These are phyloP conservation scores for Lepidotrigona ventralis DNA, from an alignment of 1,140 invertebrate genomes.

Conservation along the genomic window DNA sequence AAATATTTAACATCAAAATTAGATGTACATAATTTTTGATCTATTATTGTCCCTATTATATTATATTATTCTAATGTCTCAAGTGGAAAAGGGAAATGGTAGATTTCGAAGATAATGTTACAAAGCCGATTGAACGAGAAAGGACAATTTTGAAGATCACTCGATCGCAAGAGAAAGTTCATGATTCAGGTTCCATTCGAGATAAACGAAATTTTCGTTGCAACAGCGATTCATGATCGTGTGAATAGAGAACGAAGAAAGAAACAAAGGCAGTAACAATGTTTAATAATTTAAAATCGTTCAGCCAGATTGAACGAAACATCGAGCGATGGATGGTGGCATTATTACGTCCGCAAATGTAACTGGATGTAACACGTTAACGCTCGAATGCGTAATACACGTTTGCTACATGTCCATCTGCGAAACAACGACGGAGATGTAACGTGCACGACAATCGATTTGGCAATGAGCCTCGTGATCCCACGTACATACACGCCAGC, in stretches of 20 bases:
- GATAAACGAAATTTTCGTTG: too few relatives aligned
- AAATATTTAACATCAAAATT: too few relatives aligned
- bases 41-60: too few relatives aligned
- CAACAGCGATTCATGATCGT: not conserved
- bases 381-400: not conserved
- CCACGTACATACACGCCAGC: not conserved
- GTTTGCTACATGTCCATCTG: not conserved
- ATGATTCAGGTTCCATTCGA: too few relatives aligned
- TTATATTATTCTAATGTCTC: too few relatives aligned
- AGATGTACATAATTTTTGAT: too few relatives aligned
- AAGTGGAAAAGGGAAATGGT: too few relatives aligned
- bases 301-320: not conserved
- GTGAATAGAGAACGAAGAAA: not conserved
- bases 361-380: slow-evolving; percentile 5
- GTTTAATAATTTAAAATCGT: not conserved
- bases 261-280: not conserved
- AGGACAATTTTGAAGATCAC: too few relatives aligned
- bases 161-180: too few relatives aligned
- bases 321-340: not conserved
- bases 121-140: too few relatives aligned
- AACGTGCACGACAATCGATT: slow-evolving; percentile 14
- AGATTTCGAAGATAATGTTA: too few relatives aligned
- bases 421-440: not conserved
- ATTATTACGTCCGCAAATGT: not conserved
- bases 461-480: slow-evolving; percentile 8